phyloP scores from a whole-genome alignment of 2,113 vertebrate genomes.

The Phasianus colchicus region DNA sequence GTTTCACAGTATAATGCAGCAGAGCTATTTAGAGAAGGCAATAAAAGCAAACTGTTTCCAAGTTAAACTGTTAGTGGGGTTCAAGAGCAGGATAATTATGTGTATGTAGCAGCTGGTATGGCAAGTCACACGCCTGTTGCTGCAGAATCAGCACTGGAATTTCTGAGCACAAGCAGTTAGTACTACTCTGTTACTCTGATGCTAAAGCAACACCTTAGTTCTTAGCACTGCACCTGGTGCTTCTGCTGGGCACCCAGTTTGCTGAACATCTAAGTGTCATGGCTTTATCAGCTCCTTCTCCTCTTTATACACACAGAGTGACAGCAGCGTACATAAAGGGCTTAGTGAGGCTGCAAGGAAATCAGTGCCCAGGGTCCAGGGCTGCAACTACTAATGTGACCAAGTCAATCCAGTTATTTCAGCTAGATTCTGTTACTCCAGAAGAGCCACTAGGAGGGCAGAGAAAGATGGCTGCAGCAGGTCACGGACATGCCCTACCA shows the following conservation, averaged over 20 bases:
- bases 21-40: neutral
- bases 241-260: neutral
- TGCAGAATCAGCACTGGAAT: neutral
- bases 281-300: neutral
- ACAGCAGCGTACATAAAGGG: neutral
- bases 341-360: neutral
- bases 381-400: neutral
- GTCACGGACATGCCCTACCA: rapidly evolving
- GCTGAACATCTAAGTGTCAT: neutral
- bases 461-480: neutral
- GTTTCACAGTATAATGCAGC: neutral
- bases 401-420: neutral
- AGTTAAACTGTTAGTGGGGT: neutral
- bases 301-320: neutral
- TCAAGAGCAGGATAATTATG: neutral
- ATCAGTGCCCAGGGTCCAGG: neutral
- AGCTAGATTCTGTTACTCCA: neutral
- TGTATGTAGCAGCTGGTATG: neutral
- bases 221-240: neutral
- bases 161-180: neutral
- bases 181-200: neutral
- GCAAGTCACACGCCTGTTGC: rapidly evolving
- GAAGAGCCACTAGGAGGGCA: neutral
- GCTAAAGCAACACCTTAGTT: neutral
- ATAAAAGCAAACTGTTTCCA: neutral